Conservation (phyloP, 2,797 vertebrate species). For the Myoxocephalus aenaeus region DNA sequence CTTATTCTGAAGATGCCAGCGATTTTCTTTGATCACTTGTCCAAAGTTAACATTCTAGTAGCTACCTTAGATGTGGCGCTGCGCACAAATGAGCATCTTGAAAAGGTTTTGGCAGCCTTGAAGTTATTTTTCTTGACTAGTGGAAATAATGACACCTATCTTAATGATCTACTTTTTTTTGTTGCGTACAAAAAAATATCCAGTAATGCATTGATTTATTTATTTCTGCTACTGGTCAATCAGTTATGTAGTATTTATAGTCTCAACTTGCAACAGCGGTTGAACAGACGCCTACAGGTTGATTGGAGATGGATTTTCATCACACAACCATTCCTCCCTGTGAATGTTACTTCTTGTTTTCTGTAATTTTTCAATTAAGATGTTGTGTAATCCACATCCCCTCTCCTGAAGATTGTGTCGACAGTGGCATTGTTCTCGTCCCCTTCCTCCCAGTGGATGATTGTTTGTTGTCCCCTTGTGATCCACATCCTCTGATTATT, state of each 20-base stretch:
- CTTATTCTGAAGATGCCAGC: background rate
- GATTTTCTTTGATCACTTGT: slow-evolving; percentile 16
- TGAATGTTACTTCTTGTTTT: background rate
- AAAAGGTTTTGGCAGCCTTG: background rate
- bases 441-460: slow-evolving; percentile 13
- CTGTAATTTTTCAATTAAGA: background rate
- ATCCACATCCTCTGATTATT: slow-evolving; percentile 43
- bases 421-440: slow-evolving; percentile 29
- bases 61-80: background rate
- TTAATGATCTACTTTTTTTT: background rate
- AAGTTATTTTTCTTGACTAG: slow-evolving; percentile 11
- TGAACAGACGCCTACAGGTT: background rate
- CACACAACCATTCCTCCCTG: background rate
- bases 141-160: background rate
- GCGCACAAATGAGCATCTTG: background rate
- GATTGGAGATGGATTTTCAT: background rate
- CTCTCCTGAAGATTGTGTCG: background rate
- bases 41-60: background rate
- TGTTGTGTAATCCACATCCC: background rate
- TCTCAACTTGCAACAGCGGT: background rate
- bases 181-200: background rate
- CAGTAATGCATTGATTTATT: background rate
- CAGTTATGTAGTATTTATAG: background rate
- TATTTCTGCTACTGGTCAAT: background rate
- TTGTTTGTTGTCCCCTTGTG: slow-evolving; percentile 33